Evolutionary conservation across 2,113 vertebrate species (phyloP).

Genomic region (Prionailurus viverrinus): DNA sequence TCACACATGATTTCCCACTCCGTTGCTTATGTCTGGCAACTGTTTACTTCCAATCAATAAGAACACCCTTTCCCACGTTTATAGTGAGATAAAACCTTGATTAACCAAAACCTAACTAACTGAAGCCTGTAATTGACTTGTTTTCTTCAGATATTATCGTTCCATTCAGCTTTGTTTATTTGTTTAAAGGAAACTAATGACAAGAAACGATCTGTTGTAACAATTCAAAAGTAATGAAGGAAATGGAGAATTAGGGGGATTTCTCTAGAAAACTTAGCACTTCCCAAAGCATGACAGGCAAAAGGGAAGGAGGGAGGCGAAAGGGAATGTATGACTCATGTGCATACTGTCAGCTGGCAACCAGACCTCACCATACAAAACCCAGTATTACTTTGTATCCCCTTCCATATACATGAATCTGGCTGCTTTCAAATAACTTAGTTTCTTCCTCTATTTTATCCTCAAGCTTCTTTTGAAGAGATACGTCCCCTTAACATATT

Average conservation of each 20-base stretch:
- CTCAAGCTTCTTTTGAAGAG: background rate
- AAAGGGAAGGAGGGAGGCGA: background rate
- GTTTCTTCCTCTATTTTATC: background rate
- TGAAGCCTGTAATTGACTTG: background rate
- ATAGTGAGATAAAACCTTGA: constrained; percentile 22
- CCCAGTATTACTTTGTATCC: background rate
- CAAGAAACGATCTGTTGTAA: background rate
- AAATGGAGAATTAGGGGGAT: background rate
- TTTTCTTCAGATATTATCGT: background rate
- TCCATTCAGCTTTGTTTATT: constrained; percentile 27
- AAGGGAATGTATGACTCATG: background rate
- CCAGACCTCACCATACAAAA: background rate
- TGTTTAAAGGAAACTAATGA: constrained; percentile 10
- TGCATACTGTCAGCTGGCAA: background rate
- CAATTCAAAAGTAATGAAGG: constrained; percentile 49
- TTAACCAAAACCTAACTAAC: constrained; percentile 22
- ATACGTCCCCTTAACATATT: background rate
- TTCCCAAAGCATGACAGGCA: background rate
- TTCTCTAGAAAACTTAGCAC: background rate
- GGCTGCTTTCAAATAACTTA: background rate
- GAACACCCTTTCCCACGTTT: background rate
- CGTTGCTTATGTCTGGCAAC: background rate
- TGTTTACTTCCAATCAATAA: constrained; percentile 16
- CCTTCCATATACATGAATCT: background rate
- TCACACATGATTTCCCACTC: background rate